A percentile compares a stretch with the other conserved stretches of the same genome.
Conservation (phyloP, 2,888 invertebrate species). For the Epinotia ramella region DNA sequence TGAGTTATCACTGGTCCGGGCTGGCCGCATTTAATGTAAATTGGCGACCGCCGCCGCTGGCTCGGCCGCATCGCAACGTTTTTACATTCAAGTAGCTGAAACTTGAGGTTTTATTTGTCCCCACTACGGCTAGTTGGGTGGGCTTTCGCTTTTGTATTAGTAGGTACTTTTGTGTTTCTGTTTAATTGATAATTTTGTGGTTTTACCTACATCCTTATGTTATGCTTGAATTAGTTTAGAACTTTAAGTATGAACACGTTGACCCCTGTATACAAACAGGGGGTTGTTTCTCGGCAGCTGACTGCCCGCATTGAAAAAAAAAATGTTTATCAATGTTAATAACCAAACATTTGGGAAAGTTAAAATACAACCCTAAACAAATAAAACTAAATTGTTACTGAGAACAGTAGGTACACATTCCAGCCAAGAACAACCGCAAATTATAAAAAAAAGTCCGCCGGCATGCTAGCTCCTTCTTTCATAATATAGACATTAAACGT, state of each 20-base stretch:
- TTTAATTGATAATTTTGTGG: slow-evolving; percentile 69
- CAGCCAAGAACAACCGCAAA: slow-evolving; percentile 58
- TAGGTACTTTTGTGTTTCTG: slow-evolving; percentile 66
- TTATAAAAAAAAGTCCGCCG: slow-evolving; percentile 62
- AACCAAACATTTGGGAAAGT: neutral
- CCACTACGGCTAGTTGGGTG: slow-evolving; percentile 68
- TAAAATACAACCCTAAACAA: slow-evolving; percentile 52
- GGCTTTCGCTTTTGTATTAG: slow-evolving; percentile 72
- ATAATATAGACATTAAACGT: slow-evolving; percentile 80
- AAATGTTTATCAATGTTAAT: neutral
- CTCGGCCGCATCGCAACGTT: slow-evolving; percentile 72
- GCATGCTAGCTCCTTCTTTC: slow-evolving; percentile 76
- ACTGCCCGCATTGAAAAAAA: neutral
- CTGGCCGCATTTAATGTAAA: slow-evolving; percentile 82
- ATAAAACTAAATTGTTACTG: slow-evolving; percentile 42
- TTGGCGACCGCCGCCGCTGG: slow-evolving; percentile 70
- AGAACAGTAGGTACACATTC: slow-evolving; percentile 48
- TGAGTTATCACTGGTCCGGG: slow-evolving; percentile 75
- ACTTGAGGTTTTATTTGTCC: slow-evolving; percentile 77
- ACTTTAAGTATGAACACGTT: no score
- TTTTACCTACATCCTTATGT: slow-evolving; percentile 45
- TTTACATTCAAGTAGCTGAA: slow-evolving; percentile 80
- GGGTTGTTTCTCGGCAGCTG: no score
- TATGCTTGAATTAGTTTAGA: neutral
- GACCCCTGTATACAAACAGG: no score